Evolutionary conservation across 2,888 invertebrate species (phyloP), one percentile per base, ranked within the genome.

Genomic region (Drosophila peninsularis): DNA sequence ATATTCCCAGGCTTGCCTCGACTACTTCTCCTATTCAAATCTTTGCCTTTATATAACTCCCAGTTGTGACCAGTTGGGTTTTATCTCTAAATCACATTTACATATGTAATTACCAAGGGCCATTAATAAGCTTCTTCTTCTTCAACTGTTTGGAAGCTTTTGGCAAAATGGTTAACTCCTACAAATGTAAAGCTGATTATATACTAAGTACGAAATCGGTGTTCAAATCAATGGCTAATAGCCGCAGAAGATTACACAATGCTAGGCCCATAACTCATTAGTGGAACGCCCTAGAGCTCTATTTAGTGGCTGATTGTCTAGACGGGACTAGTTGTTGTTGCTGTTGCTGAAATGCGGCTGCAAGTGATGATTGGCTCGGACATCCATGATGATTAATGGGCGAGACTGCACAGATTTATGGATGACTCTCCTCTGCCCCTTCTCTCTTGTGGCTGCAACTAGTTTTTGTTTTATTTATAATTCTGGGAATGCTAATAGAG

Each of bases 401-500:
- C 71, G 62, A 56, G 64, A 62, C 79, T 75, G 71, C 62, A 60
- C 62, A 84, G 82, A 87, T 87, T 84, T 84, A 84, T 83, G 78
- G 70, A 75, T 73, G 78, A 84, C 54, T 75, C 4, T 19, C 5
- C 36, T 11, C 32, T 24, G 13, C 3, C 34, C n/a, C 36, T 14
- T 3, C 13, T 14, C 14, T 34, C 13, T 9, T 30, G 19, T 14
- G 13, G 24, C 50, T 45, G 30, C 55, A 79, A 70, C 71, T 57
- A 60, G 69, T 81, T 78, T 75, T 44, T 27, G 10, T 30, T 45
- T 45, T 30, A 27, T 30, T 47, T 47, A 56, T 67, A 66, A 47
- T 83, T 85, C 88, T 85, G 64, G 72, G 86, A 83, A 83, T 85
- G 83, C 82, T 83, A 85, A 83, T 88, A 82, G 86, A 82, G 83